Evolutionary conservation across 2,888 invertebrate genomes (phyloP).

Genomic region (Zeuzera pyrina): DNA sequence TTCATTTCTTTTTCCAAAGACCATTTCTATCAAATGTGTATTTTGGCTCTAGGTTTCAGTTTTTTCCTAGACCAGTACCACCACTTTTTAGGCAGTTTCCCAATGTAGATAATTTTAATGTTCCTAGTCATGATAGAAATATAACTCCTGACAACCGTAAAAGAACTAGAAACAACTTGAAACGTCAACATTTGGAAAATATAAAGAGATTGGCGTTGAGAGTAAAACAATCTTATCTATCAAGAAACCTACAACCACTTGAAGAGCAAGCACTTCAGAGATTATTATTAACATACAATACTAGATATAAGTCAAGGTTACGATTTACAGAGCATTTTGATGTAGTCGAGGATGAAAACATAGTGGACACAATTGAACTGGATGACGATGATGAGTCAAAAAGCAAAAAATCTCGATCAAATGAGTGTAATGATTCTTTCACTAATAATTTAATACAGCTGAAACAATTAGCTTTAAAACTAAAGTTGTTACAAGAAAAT

Average conservation of each 20-base stretch:
- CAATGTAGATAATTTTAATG: constrained; percentile 1
- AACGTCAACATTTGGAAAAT: constrained; percentile 27
- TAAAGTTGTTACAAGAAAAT: constrained; percentile 34
- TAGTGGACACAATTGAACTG: constrained; percentile 48
- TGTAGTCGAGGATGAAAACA: constrained; percentile 29
- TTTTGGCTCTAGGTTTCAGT: constrained; percentile 25
- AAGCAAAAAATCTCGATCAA: constrained; percentile 28
- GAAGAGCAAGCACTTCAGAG: constrained; percentile 26
- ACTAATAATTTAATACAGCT: constrained; percentile 35
- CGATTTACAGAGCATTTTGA: constrained; percentile 31
- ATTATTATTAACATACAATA: constrained; percentile 42
- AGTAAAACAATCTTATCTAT: constrained; percentile 24
- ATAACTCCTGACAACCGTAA: constrained; percentile 16
- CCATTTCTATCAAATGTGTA: constrained; percentile 22
- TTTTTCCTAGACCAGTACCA: constrained; percentile 22
- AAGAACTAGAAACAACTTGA: constrained; percentile 20
- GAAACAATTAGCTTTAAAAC: constrained; percentile 32
- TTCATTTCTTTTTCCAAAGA: constrained; percentile 32
- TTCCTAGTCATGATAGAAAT: neutral
- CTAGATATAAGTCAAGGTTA: constrained; percentile 33
- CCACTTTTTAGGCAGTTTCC: constrained; percentile 15
- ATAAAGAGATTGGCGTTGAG: constrained; percentile 31
- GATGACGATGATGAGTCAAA: constrained; percentile 34
- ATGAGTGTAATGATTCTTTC: constrained; percentile 20
- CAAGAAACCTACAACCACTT: constrained; percentile 20